Base-by-base conservation (phyloP, 2,113 vertebrate genomes). In the Hyaena hyaena region DNA sequence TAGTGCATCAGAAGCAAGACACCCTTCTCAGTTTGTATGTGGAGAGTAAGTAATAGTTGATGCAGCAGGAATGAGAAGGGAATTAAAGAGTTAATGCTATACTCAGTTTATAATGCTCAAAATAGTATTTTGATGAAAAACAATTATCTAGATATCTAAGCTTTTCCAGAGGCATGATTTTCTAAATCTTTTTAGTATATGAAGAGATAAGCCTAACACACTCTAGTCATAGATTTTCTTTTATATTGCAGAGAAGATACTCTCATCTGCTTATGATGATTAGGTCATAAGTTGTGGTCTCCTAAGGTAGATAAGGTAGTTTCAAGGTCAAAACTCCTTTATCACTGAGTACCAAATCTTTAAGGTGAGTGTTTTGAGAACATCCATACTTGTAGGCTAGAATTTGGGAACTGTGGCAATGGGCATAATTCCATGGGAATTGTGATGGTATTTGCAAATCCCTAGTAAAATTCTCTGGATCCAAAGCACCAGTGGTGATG, bases 91-190 rank as follows among this genome's bases (percentile, higher is more conserved):
- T 96, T 45, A 63, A 65, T 35, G 35, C 14, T 63, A 0, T 45
- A 50, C n/a, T 88, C 9, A 45, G 7, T 19, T 66, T 74, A 15
- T 63, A 26, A 48, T 93, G 74, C 58, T 86, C 24, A 88, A 35
- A 90, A 82, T n/a, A 45, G 7, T 28, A 88, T 74, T 93, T 90
- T 88, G 10, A 69, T 86, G 26, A 95, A 88, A 96, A 96, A 48
- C 19, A 88, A 83, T 77, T 91, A 45, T 66, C 35, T 77, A 58
- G 21, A 50, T 88, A 77, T 17, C 33, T 66, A 89, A 97, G 39
- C 14, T 79, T 55, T 77, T 53, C n/a, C 31, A 43, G 24, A 93
- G 21, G 21, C 0, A 71, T 12, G 5, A 14, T 77, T 86, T 73
- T 90, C 74, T 83, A 83, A 50, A 69, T 53, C 73, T 6, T 93